phyloP scores from a whole-genome alignment of 2,113 vertebrate genomes.

The Urocitellus parryii region DNA sequence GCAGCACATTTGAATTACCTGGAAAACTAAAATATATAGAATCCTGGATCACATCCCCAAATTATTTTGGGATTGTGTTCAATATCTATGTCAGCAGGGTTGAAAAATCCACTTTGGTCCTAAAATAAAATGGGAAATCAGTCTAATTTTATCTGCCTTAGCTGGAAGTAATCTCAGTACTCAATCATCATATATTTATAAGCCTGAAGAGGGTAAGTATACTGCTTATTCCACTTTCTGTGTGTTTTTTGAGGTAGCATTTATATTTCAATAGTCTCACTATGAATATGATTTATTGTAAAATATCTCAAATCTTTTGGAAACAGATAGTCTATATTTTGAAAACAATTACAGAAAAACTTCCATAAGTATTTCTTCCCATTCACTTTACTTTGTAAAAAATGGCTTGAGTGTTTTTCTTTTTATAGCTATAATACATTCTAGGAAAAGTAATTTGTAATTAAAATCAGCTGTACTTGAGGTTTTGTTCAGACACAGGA shows the following conservation, averaged over 20 bases:
- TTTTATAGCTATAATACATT: background rate
- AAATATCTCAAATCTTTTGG: conserved; percentile 35
- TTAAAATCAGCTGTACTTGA: conserved; percentile 7
- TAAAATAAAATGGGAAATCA: conserved; percentile 55
- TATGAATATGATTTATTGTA: background rate
- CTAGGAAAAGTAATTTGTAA: conserved; percentile 52
- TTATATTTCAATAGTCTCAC: conserved; percentile 45
- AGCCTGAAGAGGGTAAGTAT: background rate
- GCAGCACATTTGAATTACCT: background rate
- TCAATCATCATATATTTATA: conserved; percentile 51
- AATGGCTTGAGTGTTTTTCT: background rate
- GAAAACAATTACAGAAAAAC: conserved; percentile 49
- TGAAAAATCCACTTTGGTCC: conserved; percentile 44
- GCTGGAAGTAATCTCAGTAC: background rate
- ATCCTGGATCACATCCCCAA: background rate
- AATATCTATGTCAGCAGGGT: conserved; percentile 4
- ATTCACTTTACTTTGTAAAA: background rate
- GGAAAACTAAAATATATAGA: conserved; percentile 1
- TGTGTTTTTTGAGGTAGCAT: background rate
- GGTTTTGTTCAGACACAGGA: conserved; percentile 34
- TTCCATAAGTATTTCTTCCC: background rate
- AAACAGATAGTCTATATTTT: background rate
- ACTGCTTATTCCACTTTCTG: conserved; percentile 8
- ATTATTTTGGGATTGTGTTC: conserved; percentile 44
- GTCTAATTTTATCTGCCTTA: conserved; percentile 51